These are phyloP conservation scores for Cepaea nemoralis DNA, from an alignment of 1,140 invertebrate species.

Conservation along the genomic window DNA sequence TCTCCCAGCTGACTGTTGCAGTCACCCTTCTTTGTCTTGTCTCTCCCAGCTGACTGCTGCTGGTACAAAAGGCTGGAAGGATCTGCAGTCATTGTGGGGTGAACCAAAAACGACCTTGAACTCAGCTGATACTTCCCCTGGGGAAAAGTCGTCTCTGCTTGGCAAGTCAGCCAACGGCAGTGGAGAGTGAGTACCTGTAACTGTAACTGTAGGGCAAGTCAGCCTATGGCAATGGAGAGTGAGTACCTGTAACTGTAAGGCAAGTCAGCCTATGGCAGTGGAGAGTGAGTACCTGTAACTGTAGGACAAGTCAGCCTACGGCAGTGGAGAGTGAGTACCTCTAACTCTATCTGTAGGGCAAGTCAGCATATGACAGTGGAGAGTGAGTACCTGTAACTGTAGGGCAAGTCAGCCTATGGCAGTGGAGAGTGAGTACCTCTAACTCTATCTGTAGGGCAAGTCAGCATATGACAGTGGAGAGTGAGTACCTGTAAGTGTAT, in stretches of 20 bases:
- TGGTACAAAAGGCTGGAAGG: slow-evolving; percentile 66
- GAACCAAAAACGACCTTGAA: slow-evolving; percentile 66
- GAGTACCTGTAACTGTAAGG: slow-evolving; percentile 45
- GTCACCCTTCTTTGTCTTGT: too few species aligned
- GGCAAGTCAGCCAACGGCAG: slow-evolving; percentile 41
- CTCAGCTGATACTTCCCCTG: slow-evolving; percentile 64
- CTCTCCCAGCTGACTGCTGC: slow-evolving; percentile 56
- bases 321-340: background rate
- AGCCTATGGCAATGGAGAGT: background rate
- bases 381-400: slow-evolving; percentile 30
- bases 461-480: slow-evolving; percentile 42
- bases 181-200: slow-evolving; percentile 34
- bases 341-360: slow-evolving; percentile 50
- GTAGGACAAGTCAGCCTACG: too few species aligned
- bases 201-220: too few species aligned
- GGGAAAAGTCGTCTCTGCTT: slow-evolving; percentile 67
- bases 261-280: slow-evolving; percentile 40
- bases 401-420: too few species aligned
- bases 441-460: slow-evolving; percentile 47
- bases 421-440: background rate
- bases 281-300: slow-evolving; percentile 31
- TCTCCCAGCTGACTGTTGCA: too few species aligned
- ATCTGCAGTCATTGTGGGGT: slow-evolving; percentile 64
- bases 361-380: slow-evolving; percentile 41
- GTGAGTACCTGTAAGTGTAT: slow-evolving; percentile 28